Percentiles rank a stretch among this genome's conserved stretches.
Evolutionary conservation across 2,888 invertebrate genomes (phyloP).

Genomic region (Griposia aprilina): DNA sequence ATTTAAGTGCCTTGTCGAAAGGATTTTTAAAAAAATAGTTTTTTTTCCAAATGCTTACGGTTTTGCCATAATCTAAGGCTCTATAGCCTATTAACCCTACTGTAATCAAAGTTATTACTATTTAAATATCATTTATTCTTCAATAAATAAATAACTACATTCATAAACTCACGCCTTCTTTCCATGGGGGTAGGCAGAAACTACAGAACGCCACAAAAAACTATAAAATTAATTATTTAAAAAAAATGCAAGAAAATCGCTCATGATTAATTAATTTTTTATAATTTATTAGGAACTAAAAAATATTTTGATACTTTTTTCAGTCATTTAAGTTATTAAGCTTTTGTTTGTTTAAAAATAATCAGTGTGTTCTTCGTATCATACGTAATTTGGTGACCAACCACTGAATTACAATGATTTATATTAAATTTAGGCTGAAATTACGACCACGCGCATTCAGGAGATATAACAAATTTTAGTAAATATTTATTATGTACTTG

Average conservation of each 20-base stretch:
- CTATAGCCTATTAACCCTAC: background rate
- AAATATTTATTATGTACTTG: background rate
- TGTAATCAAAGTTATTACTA: background rate
- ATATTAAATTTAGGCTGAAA: conserved; percentile 14
- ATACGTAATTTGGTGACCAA: background rate
- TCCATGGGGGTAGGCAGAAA: too few relatives aligned
- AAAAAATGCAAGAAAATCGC: background rate
- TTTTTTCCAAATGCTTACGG: background rate
- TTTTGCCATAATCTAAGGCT: too few relatives aligned
- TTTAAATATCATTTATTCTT: background rate
- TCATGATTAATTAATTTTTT: background rate
- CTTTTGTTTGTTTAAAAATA: background rate
- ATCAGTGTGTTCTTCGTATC: background rate
- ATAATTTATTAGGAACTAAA: background rate
- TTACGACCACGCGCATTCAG: conserved; percentile 38
- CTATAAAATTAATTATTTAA: background rate
- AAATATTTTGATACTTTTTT: background rate
- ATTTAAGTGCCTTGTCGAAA: background rate
- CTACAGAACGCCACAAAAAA: too few relatives aligned
- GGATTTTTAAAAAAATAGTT: too few relatives aligned
- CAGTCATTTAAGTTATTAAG: too few relatives aligned
- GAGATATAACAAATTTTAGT: background rate
- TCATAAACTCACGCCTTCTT: too few relatives aligned
- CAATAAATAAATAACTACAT: too few relatives aligned
- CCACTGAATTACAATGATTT: background rate